Percentiles rank a stretch among this genome's conserved stretches.
These are phyloP conservation scores for Melinopterus prodromus DNA, from an alignment of 2,888 invertebrate species.

Conservation along the genomic window DNA sequence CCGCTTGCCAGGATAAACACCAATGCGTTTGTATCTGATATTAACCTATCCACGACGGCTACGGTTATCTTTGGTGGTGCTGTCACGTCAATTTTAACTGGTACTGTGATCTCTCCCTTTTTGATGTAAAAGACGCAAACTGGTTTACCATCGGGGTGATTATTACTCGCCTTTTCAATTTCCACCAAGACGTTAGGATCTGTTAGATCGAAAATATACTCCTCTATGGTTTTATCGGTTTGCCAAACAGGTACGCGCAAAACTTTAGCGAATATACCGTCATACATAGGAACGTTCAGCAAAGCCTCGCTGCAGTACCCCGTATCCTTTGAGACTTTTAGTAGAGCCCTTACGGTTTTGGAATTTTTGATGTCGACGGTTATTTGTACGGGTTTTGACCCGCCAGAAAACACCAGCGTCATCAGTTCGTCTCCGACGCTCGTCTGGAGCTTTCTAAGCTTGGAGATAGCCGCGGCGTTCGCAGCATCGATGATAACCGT, in stretches of 20 bases:
- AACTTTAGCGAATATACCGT: not conserved
- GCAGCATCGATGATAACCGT: not conserved
- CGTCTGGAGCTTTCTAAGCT: not conserved
- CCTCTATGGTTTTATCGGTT: not conserved
- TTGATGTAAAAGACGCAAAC: constrained; percentile 7
- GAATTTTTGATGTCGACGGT: not conserved
- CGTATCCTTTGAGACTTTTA: not conserved
- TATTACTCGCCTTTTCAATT: not conserved
- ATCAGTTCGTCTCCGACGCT: not conserved
- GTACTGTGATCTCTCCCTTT: not conserved
- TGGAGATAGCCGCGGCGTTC: not conserved
- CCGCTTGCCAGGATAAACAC: not conserved
- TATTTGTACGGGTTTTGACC: not conserved
- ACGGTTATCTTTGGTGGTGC: not conserved
- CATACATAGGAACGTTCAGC: not conserved
- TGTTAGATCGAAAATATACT: not conserved
- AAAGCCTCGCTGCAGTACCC: not conserved
- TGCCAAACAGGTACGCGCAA: not conserved
- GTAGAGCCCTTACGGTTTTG: not conserved
- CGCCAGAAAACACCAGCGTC: not conserved
- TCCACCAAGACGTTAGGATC: not conserved
- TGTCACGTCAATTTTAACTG: not conserved
- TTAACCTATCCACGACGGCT: not conserved
- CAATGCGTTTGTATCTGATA: not conserved
- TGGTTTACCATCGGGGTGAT: not conserved